These are phyloP conservation scores for Scleropages formosus DNA, from an alignment of 2,797 vertebrate genomes.

Conservation along the genomic window DNA sequence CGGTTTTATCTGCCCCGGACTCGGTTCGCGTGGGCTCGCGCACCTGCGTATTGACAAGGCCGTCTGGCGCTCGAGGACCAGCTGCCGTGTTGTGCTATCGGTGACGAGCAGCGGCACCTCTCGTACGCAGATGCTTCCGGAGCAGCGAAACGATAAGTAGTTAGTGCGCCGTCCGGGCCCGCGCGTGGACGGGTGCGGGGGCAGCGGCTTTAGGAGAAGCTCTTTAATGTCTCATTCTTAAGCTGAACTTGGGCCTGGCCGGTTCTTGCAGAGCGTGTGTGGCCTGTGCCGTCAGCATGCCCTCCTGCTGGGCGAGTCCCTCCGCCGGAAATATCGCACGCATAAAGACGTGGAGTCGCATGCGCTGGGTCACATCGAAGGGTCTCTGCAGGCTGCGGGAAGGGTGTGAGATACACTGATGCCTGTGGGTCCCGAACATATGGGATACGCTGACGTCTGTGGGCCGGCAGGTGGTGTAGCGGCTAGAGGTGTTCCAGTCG, in stretches of 20 bases:
- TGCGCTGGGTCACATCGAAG: neutral
- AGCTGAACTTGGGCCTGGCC: conserved; percentile 30
- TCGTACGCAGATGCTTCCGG: neutral
- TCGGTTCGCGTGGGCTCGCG: neutral
- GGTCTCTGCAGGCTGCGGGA: neutral
- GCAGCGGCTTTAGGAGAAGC: conserved; percentile 3
- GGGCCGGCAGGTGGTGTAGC: too few species aligned
- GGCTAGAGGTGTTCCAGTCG: too few species aligned
- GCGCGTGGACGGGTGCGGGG: conserved; percentile 19
- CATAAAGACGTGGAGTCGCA: neutral
- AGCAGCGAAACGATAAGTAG: neutral
- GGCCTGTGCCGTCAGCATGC: neutral
- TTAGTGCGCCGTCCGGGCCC: neutral
- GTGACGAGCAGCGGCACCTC: neutral
- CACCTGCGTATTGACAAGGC: conserved; percentile 1
- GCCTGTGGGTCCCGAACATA: neutral
- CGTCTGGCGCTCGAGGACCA: neutral
- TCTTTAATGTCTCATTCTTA: conserved; percentile 2
- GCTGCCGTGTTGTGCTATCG: conserved; percentile 4
- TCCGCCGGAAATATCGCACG: neutral
- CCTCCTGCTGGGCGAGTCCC: neutral
- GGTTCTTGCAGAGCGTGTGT: conserved; percentile 15
- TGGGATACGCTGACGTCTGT: neutral
- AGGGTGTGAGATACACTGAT: too few species aligned
- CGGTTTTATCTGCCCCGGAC: neutral